Evolutionary conservation across 2,113 vertebrate genomes (phyloP).

Genomic region (Ellobius talpinus): DNA sequence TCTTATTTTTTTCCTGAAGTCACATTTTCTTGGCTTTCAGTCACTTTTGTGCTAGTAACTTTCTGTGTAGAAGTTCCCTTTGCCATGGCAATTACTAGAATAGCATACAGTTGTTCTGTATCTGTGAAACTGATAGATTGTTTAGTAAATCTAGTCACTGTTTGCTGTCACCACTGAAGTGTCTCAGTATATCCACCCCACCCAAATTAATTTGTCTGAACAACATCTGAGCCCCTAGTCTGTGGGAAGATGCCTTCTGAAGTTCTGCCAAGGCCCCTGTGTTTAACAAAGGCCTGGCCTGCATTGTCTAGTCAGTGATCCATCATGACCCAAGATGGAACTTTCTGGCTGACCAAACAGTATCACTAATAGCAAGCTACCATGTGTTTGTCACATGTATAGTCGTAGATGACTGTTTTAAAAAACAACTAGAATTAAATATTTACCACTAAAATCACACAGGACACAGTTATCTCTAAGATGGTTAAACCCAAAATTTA

Average conservation of each 20-base stretch:
- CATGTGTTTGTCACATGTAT: background rate
- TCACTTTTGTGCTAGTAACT: background rate
- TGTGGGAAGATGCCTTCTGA: slow-evolving; percentile 16
- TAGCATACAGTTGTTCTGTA: background rate
- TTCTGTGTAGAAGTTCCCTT: background rate
- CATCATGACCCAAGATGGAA: background rate
- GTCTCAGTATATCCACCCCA: background rate
- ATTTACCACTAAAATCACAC: background rate
- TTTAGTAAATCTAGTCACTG: background rate
- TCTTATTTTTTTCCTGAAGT: background rate
- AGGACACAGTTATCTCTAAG: slow-evolving; percentile 23
- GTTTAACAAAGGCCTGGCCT: background rate
- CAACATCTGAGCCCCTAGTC: background rate
- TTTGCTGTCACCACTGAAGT: background rate
- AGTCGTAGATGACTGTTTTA: background rate
- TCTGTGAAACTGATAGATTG: background rate
- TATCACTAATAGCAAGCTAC: background rate
- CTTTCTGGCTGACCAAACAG: slow-evolving; percentile 32
- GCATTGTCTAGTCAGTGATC: background rate
- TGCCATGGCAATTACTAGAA: background rate
- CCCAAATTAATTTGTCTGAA: background rate
- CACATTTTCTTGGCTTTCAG: background rate
- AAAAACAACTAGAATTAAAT: slow-evolving; percentile 47
- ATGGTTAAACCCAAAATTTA: slow-evolving; percentile 13
- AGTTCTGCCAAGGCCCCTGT: slow-evolving; percentile 8